Percentiles rank a stretch among this genome's conserved stretches.
Conservation (phyloP, 2,797 vertebrate species). For the Eidolon dupreanum region DNA sequence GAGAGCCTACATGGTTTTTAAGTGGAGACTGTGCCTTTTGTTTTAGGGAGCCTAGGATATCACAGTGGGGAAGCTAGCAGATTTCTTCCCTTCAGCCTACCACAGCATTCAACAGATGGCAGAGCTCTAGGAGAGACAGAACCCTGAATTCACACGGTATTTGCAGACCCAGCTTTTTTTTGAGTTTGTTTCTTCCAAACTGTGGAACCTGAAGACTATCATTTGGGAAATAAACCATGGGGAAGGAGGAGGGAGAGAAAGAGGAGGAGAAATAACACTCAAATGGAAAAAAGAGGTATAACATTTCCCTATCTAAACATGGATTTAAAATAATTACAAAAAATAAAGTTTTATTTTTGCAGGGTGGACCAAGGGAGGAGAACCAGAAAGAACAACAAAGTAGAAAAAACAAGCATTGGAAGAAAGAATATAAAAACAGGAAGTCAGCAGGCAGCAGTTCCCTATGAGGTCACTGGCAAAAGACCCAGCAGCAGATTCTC, state of each 20-base stretch:
- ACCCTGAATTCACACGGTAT: background rate
- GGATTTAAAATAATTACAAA: constrained; percentile 55
- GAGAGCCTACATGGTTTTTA: background rate
- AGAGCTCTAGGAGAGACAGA: background rate
- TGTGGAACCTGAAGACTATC: background rate
- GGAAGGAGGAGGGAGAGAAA: background rate
- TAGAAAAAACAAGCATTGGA: constrained; percentile 60
- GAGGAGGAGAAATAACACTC: background rate
- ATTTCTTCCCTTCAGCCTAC: background rate
- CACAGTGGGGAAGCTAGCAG: background rate
- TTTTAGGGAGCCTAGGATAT: background rate
- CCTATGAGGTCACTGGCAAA: constrained; percentile 30
- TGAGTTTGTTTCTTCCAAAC: background rate
- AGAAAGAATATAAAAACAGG: constrained; percentile 69
- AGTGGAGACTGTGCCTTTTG: background rate
- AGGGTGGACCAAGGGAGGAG: background rate
- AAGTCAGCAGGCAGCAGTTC: constrained; percentile 44
- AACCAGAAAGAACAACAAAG: constrained; percentile 60
- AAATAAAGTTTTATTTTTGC: constrained; percentile 32
- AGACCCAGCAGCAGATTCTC: background rate
- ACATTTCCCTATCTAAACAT: background rate
- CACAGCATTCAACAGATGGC: accelerated
- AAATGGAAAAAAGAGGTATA: background rate
- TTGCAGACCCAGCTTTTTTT: background rate
- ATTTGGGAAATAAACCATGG: background rate